A percentile compares a stretch with the other conserved stretches of the same genome.
These are phyloP conservation scores for Falco cherrug DNA, from an alignment of 2,797 vertebrate species.

Conservation along the genomic window DNA sequence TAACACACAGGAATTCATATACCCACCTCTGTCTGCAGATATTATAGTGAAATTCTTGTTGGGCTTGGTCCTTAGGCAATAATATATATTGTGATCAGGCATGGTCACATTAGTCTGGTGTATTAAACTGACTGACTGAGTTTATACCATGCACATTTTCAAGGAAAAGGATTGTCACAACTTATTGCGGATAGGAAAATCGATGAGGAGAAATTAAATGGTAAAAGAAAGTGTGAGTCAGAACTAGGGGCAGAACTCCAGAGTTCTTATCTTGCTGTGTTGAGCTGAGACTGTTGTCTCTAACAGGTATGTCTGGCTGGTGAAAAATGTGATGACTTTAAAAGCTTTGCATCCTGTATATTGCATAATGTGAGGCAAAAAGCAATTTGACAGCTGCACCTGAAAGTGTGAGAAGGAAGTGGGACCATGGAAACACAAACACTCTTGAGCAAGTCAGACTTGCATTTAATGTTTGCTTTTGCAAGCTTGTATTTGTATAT, in stretches of 20 bases:
- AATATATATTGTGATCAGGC: neutral
- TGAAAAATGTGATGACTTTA: neutral
- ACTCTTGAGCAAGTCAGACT: neutral
- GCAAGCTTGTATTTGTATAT: neutral
- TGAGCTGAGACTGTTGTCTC: conserved; percentile 3
- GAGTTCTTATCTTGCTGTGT: neutral
- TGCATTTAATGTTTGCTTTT: neutral
- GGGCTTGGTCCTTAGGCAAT: neutral
- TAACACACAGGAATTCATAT: neutral
- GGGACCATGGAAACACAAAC: neutral
- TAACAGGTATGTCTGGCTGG: neutral
- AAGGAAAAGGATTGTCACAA: neutral
- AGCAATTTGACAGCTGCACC: neutral
- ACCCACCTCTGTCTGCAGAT: neutral
- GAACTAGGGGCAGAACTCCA: neutral
- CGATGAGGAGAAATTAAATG: neutral
- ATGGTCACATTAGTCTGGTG: neutral
- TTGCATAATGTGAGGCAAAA: neutral
- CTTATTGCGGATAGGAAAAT: neutral
- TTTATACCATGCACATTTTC: neutral
- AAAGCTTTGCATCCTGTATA: neutral
- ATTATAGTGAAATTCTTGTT: neutral
- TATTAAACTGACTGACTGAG: neutral
- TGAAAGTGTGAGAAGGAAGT: neutral
- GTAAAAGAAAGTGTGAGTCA: neutral